phyloP scores from a whole-genome alignment of 2,797 vertebrate genomes.

The Tenualosa thibaudeaui region DNA sequence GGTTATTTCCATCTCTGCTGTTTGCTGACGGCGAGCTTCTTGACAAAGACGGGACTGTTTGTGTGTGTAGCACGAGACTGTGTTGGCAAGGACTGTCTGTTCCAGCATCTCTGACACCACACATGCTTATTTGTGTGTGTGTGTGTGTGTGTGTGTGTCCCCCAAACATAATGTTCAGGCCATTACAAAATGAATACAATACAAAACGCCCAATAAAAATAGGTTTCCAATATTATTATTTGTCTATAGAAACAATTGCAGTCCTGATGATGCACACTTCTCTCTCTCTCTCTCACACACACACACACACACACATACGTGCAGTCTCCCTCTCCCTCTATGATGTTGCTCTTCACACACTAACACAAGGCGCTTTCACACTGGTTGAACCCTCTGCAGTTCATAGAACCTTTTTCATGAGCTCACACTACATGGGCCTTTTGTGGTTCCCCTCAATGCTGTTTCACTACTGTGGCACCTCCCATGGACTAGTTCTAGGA shows the following conservation, averaged over 20 bases:
- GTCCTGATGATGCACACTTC: constrained; percentile 61
- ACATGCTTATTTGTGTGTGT: not conserved
- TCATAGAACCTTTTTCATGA: no score
- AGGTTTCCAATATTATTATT: constrained; percentile 66
- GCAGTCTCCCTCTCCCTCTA: not conserved
- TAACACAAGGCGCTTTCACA: not conserved
- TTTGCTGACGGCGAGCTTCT: not conserved
- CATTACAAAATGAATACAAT: constrained; percentile 75
- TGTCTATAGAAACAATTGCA: constrained; percentile 66
- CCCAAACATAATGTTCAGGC: constrained; percentile 75
- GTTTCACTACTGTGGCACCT: no score
- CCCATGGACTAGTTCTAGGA: no score
- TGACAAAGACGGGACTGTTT: not conserved
- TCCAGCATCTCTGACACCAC: no score
- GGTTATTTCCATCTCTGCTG: not conserved
- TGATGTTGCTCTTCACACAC: not conserved
- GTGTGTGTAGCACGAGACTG: not conserved
- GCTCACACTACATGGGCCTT: no score
- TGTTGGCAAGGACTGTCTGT: no score
- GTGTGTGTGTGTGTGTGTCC: constrained; percentile 47
- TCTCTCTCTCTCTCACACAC: not conserved
- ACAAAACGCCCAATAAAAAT: constrained; percentile 74
- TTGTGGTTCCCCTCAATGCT: no score
- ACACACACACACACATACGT: not conserved
- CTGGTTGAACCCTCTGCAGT: no score